A percentile compares a stretch with the other conserved stretches of the same genome.
phyloP scores from a whole-genome alignment of 2,113 vertebrate genomes.

The Lampris megalopsis region DNA sequence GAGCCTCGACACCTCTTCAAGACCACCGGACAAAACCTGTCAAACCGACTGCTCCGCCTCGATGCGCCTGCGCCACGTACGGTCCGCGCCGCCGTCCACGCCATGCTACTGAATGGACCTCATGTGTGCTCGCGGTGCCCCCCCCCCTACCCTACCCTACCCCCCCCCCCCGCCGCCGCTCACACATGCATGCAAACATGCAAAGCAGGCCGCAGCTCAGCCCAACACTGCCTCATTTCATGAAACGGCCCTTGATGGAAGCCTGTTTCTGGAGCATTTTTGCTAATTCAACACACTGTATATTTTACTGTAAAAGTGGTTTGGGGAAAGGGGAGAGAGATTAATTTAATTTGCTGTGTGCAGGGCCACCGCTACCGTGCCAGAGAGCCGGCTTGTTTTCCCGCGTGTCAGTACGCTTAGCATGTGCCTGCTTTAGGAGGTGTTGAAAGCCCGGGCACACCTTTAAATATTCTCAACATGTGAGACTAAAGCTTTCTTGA shows the following conservation, averaged over 20 bases:
- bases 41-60: too few species aligned
- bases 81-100: too few species aligned
- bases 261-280: not conserved
- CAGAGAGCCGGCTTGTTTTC: not conserved
- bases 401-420: not conserved
- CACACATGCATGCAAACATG: not conserved
- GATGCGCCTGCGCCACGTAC: too few species aligned
- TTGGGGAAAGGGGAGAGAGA: not conserved
- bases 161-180: not conserved
- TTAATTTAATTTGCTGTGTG: not conserved
- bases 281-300: slow-evolving; percentile 7
- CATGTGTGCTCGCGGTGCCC: too few species aligned
- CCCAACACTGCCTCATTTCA: slow-evolving; percentile 5
- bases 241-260: not conserved
- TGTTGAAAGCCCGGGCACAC: not conserved
- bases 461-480: not conserved
- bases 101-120: too few species aligned
- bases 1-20: too few species aligned
- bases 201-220: not conserved
- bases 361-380: not conserved
- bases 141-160: too few species aligned
- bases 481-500: not conserved
- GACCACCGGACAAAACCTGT: too few species aligned
- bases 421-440: not conserved
- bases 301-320: slow-evolving; percentile 7